Evolutionary conservation across 2,888 invertebrate species (phyloP), one percentile per base, ranked within the genome.

Genomic region (Dasypolia templi): DNA sequence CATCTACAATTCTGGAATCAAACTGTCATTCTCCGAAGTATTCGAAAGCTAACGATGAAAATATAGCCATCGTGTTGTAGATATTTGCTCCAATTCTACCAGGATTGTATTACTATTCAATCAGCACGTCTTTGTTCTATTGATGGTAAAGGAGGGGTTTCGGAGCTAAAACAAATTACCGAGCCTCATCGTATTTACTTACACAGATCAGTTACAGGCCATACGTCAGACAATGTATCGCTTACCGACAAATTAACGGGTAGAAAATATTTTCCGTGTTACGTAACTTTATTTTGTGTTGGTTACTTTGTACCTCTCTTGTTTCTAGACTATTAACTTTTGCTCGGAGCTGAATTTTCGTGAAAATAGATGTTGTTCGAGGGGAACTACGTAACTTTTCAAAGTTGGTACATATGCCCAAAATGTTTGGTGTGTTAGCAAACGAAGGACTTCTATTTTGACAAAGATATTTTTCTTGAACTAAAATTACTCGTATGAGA

Each of bases 91-190:
- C 84, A 86, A 87, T 91, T 89, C 90, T 89, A 87, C 77, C 72
- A 81, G 89, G 90, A 93, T 94, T 91, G 89, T 91, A 88, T 94
- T 94, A 92, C 94, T 89, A 91, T 93, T 91, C 94, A 94, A 94
- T 94, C 94, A 93, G 89, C 85, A 89, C 81, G 86, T 91, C 91
- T 90, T 91, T 91, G 91, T 92, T 91, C 90, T 89, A 90, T 89
- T 87, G 91, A 91, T 88, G 89, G 82, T 82, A 88, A 89, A 82
- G 82, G 86, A 87, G 87, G 83, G 83, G 84, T 88, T 89, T 85
- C 75, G 85, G 87, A 84, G 89, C 87, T 88, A 90, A 90, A 92
- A 92, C 90, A 92, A 94, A 93, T 93, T 87, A 84, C 81, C 69
- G 77, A 81, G 71, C 73, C 74, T 79, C 81, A 76, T 86, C 85